Evolutionary conservation across 53 echinoderm and acorn worm genomes (phyloP), one percentile per base, ranked within the genome.

Genomic region (Mesocentrotus franciscanus): DNA sequence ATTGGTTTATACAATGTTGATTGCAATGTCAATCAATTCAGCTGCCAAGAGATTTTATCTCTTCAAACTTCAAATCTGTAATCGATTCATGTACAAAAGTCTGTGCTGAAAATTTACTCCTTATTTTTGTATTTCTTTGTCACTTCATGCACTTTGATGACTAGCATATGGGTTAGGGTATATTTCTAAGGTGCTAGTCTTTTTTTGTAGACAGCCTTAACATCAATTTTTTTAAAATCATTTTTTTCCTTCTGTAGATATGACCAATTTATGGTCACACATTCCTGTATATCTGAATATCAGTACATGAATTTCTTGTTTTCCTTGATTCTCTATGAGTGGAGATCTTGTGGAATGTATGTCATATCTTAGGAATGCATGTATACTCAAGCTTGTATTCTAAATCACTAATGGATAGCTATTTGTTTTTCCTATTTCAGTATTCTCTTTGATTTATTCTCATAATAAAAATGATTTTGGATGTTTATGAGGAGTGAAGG

Each of bases 41-140:
- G 56, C 85, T 85, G 85, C 85, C 56, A 85, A 24, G 26, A 55
- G 56, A 85, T 85, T 85, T 55, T 22, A 24, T 85, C 85, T 85
- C 85, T 20, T 55, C 85, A 20, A 76, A n/a, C 85, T 20, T 55
- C 85, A 49, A 6, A 26, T 75, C 20, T 10, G 12, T 20, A 64
- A 64, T 64, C 64, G 20, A 64, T 16, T 64, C 16, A 18, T 64
- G 64, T 49, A 49, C 49, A 49, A 4, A 49, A 5, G 49, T 49
- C 49, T 49, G 49, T 49, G 49, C 49, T 49, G 49, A 49, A 49
- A 49, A 49, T 49, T 49, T 49, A 49, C 49, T 62, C 72, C 10
- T 26, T 72, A 27, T 72, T 26, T 72, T 27, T 72, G 81, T 75
- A 36, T 81, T 81, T 42, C 8, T 81, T 42, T 15, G 14, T 81